Conservation (phyloP, 2,888 invertebrate species). For the Drosophila kokeensis region DNA sequence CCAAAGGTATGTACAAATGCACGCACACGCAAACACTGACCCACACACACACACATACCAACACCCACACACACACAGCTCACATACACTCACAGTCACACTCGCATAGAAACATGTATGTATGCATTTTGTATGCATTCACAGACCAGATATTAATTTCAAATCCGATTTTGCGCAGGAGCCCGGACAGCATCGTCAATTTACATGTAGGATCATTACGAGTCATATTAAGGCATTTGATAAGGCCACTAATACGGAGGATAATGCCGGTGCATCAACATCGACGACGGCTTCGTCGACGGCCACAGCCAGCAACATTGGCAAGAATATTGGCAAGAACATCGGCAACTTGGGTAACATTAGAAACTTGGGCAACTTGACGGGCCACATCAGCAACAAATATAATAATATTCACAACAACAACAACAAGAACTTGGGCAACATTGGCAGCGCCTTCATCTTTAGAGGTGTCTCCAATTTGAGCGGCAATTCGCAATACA, state of each 20-base stretch:
- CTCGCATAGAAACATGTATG: slow-evolving; percentile 27
- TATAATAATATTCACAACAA: slow-evolving; percentile 8
- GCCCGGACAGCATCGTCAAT: slow-evolving; percentile 83
- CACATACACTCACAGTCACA: slow-evolving; percentile 17
- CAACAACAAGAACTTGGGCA: slow-evolving; percentile 21
- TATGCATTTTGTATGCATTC: slow-evolving; percentile 10
- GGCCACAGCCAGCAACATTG: slow-evolving; percentile 1
- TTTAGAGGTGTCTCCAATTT: slow-evolving; percentile 14
- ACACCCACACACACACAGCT: slow-evolving; percentile 9
- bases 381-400: slow-evolving; percentile 38
- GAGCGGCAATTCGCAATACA: slow-evolving; percentile 32
- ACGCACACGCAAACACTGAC: slow-evolving; percentile 9
- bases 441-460: slow-evolving; percentile 23
- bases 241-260: slow-evolving; percentile 51
- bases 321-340: slow-evolving; percentile 5
- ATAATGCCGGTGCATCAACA: slow-evolving; percentile 20
- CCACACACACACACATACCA: slow-evolving; percentile 1
- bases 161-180: slow-evolving; percentile 68
- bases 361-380: slow-evolving; percentile 11
- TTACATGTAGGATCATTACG: slow-evolving; percentile 83
- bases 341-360: slow-evolving; percentile 9
- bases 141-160: slow-evolving; percentile 14
- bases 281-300: slow-evolving; percentile 5
- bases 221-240: slow-evolving; percentile 76
- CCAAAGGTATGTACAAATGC: slow-evolving; percentile 83